Base-by-base conservation (phyloP, 2,113 vertebrate species). In the Indicator indicator region DNA sequence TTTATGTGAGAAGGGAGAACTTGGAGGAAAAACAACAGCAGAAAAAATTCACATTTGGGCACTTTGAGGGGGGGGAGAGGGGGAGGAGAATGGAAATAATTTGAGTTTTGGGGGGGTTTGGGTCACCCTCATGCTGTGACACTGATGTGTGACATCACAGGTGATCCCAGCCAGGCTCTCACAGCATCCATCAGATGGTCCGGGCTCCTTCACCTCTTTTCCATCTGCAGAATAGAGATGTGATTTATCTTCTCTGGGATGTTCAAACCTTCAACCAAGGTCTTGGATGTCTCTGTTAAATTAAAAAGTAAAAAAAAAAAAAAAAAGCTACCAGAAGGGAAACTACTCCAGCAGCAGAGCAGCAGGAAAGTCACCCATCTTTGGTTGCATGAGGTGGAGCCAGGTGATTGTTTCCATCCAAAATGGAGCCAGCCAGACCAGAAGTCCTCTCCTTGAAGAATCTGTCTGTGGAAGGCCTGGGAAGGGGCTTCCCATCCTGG, bases 101-200 rank as follows among this genome's bases (percentile, higher is more conserved):
- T 44, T 6, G 9, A 40, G 19, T 10, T 2, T 40, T 2, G 14
- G 18, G 40, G 28, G 52, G 26, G 1, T 48, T 46, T 4, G 52
- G 68, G 64, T 21, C 21, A 23, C 0, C 0, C 10, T 27, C 3
- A 0, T 55, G 62, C 20, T 3, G 3, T 48, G 67, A 20, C 23
- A 33, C 3, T 2, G 5, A 11, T 4, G 48, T 4, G 2, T 14
- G 36, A 67, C n/a, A 4, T 24, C 3, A 0, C 52, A 24, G 46
- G 6, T 1, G 28, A 33, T 42, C 59, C 85, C 5, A 0, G 38
- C 48, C 9, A 11, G 27, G 32, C 17, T 48, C 75, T 58, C 62
- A 32, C 1, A 2, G 6, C 16, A 4, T 33, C 59, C 26, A 0
- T 28, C 3, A 3, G 24, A 6, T 30, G n/a, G 27, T 74, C 62